Evolutionary conservation across 2,797 vertebrate genomes (phyloP), one percentile per base, ranked within the genome.

Genomic region (Tokudaia muenninki): DNA sequence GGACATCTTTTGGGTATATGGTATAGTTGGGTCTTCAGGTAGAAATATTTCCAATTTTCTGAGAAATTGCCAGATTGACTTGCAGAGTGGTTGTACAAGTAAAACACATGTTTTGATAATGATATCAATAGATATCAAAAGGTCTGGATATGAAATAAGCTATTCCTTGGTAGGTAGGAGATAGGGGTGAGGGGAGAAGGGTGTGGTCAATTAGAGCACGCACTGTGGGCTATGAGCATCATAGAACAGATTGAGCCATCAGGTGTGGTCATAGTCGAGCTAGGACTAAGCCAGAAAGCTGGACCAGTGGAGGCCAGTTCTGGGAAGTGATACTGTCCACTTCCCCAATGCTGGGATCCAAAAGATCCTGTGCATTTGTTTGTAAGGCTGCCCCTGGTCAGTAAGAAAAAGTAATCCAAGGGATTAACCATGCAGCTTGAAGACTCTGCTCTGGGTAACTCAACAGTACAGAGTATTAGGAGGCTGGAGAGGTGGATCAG

Each of bases 131-230:
- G 34, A 29, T 50, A 61, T 78, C n/a, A 80, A 59, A 34, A 47
- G 52, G 11, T 74, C 31, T 82, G 37, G 79, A 89, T 63, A 34
- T 55, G 52, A 89, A 26, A 34, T 47, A 31, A 63, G 6, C n/a
- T 63, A 13, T 61, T 65, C 47, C 37, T 22, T 26, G 84, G 29
- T 47, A 67, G 63, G n/a, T 22, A 7, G 21, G 59, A 1, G 7
- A 37, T 9, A n/a, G 2, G 1, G 0, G 2, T 12, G 9, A 34
- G 11, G 17, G 50, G 63, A 50, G 19, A 24, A 24, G 1, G 41
- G 34, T 65, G 14, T 24, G 14, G 67, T 10, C 14, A 26, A 5
- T 6, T 3, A 31, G 59, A 41, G 65, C 3, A 3, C 3, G 47
- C 29, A 11, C 67, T 47, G 47, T 10, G 7, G 61, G 16, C 29